Evolutionary conservation across 2,888 invertebrate genomes (phyloP), one percentile per base, ranked within the genome.

Genomic region (Tachina lurida): DNA sequence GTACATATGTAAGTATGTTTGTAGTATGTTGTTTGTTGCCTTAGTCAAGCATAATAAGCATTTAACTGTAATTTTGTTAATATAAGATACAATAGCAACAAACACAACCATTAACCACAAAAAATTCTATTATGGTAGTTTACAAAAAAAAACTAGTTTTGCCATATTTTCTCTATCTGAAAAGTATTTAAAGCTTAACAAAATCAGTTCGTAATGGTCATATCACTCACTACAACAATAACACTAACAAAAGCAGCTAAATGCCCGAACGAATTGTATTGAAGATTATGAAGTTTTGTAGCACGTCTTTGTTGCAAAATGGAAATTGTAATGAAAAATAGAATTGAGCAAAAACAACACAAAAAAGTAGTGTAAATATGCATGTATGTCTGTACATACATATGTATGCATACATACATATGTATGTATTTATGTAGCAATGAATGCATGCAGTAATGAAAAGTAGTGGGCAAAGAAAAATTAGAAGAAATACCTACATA

Each of bases 211-310:
- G 73, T 73, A 84, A 77, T 84, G 76, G 77, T 73, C 84, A 84
- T 84, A 81, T 84, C 80, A 75, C 62, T 84, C 80, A 75, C 62
- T 56, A 56, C 79, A 70, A 67, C 52, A 74, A 56, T 39, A 60
- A 39, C 47, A 75, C 45, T 13, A 54, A 19, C 31, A 67, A 74
- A 75, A 68, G 56, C 52, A 60, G 31, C 47, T 60, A 73, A 73
- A 73, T 73, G 31, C 19, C 31, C 63, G 62, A 63, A 63, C 52
- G 67, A 77, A 79, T 62, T 71, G 63, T 65, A 73, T 73, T 75
- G 67, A 84, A 81, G 81, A 84, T 77, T 77, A 84, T 79, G 84
- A 85, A 85, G 84, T 85, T 85, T 85, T 85, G 81, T 85, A 85
- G 84, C 31, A 31, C 31, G 31, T 70, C 77, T 83, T 83, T 73